Evolutionary conservation across 2,797 vertebrate species (phyloP).

Genomic region (Coluber constrictor): DNA sequence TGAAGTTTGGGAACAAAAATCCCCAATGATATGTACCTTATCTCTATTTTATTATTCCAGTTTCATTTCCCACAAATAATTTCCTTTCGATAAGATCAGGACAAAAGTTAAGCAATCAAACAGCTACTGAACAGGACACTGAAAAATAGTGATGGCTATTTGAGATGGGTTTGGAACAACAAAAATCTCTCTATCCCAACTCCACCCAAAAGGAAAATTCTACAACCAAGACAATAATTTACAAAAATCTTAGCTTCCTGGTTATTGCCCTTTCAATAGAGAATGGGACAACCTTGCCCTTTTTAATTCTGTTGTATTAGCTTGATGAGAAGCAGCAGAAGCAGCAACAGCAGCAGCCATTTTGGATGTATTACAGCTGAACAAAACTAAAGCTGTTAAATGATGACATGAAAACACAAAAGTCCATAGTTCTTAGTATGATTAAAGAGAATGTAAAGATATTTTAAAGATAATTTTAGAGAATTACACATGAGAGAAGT

Average conservation of each 20-base stretch:
- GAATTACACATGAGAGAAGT: neutral
- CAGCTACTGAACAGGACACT: neutral
- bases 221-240: neutral
- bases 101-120: neutral
- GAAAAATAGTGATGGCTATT: neutral
- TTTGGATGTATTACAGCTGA: neutral
- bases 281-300: neutral
- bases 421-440: neutral
- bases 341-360: too few species aligned
- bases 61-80: constrained; percentile 55
- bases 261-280: neutral
- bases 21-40: constrained; percentile 8
- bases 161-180: neutral
- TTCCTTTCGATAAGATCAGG: constrained; percentile 64
- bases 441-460: neutral
- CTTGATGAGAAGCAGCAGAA: neutral
- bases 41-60: constrained; percentile 51
- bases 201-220: constrained; percentile 33
- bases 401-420: neutral
- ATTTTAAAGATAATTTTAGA: neutral
- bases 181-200: constrained; percentile 63
- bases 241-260: neutral
- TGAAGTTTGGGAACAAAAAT: neutral
- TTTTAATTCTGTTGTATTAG: neutral
- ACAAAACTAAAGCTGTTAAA: neutral